These are phyloP conservation scores for Cotesia chilonis DNA, from an alignment of 1,140 invertebrate genomes.

Conservation along the genomic window DNA sequence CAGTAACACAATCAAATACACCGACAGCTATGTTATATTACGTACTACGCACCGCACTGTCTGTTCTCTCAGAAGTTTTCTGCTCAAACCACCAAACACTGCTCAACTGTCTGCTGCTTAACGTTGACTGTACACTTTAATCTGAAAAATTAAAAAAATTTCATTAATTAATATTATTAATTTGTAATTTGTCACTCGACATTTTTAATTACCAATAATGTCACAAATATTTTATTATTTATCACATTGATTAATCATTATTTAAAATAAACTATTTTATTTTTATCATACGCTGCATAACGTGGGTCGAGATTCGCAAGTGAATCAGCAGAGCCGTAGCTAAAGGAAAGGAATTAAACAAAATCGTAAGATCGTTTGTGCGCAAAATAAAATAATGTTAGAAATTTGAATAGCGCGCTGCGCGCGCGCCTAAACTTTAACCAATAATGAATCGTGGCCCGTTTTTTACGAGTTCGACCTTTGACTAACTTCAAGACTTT, in stretches of 20 bases:
- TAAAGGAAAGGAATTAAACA: background rate
- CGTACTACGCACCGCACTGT: background rate
- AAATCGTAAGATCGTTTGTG: background rate
- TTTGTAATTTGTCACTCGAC: background rate
- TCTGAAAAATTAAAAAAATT: too few relatives aligned
- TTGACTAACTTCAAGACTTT: too few relatives aligned
- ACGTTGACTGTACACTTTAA: too few relatives aligned
- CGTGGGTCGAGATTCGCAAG: background rate
- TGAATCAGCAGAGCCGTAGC: constrained; percentile 29
- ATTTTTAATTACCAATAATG: background rate
- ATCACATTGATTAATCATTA: too few relatives aligned
- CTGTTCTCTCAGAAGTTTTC: too few relatives aligned
- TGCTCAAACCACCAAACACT: too few relatives aligned
- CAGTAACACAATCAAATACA: background rate
- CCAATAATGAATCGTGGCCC: too few relatives aligned
- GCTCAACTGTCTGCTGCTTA: too few relatives aligned
- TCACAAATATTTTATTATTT: background rate
- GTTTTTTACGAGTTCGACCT: too few relatives aligned
- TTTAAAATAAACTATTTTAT: too few relatives aligned
- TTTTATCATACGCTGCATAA: too few relatives aligned
- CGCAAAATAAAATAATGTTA: background rate
- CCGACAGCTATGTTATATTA: background rate
- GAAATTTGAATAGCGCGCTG: background rate
- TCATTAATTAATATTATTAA: too few relatives aligned
- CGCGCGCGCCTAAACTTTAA: background rate